A percentile compares a stretch with the other conserved stretches of the same genome.
These are phyloP conservation scores for Oligia latruncula DNA, from an alignment of 2,888 invertebrate species.

Conservation along the genomic window DNA sequence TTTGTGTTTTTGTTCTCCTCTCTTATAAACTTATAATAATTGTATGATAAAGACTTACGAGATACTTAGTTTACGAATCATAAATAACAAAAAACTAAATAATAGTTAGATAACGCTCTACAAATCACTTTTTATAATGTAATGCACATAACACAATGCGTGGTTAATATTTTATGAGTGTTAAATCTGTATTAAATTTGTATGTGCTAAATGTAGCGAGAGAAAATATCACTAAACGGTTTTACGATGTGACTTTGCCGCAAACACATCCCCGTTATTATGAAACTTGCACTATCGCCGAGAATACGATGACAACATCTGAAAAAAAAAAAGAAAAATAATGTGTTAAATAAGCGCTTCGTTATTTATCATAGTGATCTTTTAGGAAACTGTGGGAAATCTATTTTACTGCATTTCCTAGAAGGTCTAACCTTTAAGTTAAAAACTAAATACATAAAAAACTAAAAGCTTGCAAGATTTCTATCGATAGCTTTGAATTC, in stretches of 20 bases:
- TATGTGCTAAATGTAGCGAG: constrained; percentile 61
- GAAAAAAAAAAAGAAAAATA: background rate
- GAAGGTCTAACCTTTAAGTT: background rate
- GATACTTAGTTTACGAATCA: background rate
- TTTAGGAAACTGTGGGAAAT: no score
- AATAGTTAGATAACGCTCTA: constrained; percentile 19
- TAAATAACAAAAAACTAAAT: constrained; percentile 7
- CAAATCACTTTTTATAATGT: constrained; percentile 34
- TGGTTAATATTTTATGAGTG: constrained; percentile 60
- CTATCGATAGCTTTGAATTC: no score
- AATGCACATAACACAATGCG: constrained; percentile 58
- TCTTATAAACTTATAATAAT: background rate
- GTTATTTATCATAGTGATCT: background rate
- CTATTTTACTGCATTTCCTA: background rate
- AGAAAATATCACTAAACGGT: constrained; percentile 58
- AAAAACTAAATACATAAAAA: background rate
- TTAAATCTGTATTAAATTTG: constrained; percentile 63
- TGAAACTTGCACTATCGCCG: constrained; percentile 8
- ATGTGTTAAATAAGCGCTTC: background rate
- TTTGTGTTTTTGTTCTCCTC: background rate
- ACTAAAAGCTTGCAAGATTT: no score
- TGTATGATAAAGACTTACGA: background rate
- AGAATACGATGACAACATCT: background rate
- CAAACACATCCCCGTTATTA: constrained; percentile 41
- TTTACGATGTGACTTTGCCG: constrained; percentile 58